Percentiles rank a stretch among this genome's conserved stretches.
phyloP scores from a whole-genome alignment of 2,888 invertebrate genomes.

The Ischnura elegans region DNA sequence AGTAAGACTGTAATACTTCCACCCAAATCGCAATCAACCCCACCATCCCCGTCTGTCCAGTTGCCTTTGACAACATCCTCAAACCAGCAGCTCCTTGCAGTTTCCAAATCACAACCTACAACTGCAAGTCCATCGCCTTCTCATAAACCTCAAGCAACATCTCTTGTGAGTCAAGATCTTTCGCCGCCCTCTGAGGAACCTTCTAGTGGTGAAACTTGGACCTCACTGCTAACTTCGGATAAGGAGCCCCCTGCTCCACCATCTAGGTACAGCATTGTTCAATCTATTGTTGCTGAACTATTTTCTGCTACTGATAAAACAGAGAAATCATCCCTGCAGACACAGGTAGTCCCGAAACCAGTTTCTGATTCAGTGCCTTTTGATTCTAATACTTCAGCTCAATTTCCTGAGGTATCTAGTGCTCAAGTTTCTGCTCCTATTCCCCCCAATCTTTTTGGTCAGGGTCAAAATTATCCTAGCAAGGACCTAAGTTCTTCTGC shows the following conservation, averaged over 20 bases:
- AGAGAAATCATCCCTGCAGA: background rate
- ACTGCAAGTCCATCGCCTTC: constrained; percentile 35
- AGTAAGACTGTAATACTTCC: background rate
- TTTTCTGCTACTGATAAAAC: background rate
- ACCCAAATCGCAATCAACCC: constrained; percentile 25
- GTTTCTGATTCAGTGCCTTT: background rate
- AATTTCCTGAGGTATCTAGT: background rate
- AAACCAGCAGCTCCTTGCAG: background rate
- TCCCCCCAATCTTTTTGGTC: background rate
- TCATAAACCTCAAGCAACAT: constrained; percentile 15
- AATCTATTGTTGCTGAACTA: constrained; percentile 23
- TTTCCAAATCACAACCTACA: constrained; percentile 25
- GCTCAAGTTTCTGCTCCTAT: background rate
- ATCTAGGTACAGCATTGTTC: background rate
- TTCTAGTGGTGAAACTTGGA: background rate
- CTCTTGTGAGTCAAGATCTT: background rate
- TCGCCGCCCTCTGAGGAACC: background rate
- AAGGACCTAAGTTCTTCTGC: background rate
- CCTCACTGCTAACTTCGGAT: background rate
- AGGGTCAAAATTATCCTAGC: background rate
- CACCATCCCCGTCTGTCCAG: constrained; percentile 7
- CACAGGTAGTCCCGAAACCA: background rate
- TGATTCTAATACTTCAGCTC: background rate
- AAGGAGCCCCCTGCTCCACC: background rate
- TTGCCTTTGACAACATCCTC: background rate